phyloP scores from a whole-genome alignment of 2,888 invertebrate genomes.

The Amphipoea oculea region DNA sequence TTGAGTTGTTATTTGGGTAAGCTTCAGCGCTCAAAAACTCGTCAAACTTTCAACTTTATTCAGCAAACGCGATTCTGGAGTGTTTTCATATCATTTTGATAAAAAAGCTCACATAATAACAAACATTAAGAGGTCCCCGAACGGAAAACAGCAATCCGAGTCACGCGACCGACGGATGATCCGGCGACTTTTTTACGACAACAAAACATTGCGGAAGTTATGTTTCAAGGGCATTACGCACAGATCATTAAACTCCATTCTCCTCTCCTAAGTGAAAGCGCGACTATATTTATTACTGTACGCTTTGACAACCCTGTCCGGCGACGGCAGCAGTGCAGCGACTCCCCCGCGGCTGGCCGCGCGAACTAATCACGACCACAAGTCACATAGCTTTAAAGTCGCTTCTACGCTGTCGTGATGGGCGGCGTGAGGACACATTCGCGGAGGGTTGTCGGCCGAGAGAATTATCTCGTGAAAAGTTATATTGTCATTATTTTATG shows the following conservation, averaged over 20 bases:
- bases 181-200: conserved; percentile 83
- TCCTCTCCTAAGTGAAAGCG: conserved; percentile 79
- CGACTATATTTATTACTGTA: conserved; percentile 85
- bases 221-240: conserved; percentile 85
- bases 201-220: conserved; percentile 87
- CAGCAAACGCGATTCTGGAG: not conserved
- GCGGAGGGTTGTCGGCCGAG: conserved; percentile 76
- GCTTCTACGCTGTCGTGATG: conserved; percentile 8
- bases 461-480: conserved; percentile 79
- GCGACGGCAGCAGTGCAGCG: conserved; percentile 47
- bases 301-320: conserved; percentile 85
- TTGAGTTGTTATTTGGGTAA: not conserved
- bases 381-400: conserved; percentile 12
- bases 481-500: conserved; percentile 87
- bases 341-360: conserved; percentile 58
- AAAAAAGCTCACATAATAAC: conserved; percentile 59
- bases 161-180: conserved; percentile 71
- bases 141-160: conserved; percentile 74
- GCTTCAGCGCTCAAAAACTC: not conserved
- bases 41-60: not conserved
- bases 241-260: conserved; percentile 87
- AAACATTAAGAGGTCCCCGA: conserved; percentile 67
- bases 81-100: conserved; percentile 35
- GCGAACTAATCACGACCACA: conserved; percentile 44
- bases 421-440: conserved; percentile 51